Percentiles rank a stretch among this genome's conserved stretches.
phyloP scores from a whole-genome alignment of 2,113 vertebrate species.

The Trematomus loennbergii region DNA sequence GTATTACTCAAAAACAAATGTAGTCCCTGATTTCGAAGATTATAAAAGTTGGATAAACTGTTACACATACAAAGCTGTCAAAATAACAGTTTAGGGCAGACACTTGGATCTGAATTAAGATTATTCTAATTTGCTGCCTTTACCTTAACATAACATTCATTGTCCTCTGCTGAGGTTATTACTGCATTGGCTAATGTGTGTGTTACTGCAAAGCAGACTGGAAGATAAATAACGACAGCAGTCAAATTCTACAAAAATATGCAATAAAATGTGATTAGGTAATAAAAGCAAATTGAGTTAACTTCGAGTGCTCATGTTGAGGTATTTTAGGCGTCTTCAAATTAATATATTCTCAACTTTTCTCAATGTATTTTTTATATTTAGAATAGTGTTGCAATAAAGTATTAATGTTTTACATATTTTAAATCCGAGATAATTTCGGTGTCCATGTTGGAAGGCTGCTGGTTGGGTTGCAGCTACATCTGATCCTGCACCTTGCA shows the following conservation, averaged over 20 bases:
- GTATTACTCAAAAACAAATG: background rate
- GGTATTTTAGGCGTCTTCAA: background rate
- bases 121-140: background rate
- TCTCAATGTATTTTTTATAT: constrained; percentile 1
- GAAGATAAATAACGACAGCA: constrained; percentile 12
- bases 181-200: background rate
- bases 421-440: background rate
- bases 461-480: background rate
- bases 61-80: background rate
- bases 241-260: background rate
- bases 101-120: no score
- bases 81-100: background rate
- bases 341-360: background rate
- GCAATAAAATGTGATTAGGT: background rate
- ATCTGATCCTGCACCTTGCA: background rate
- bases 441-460: background rate
- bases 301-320: background rate
- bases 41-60: background rate
- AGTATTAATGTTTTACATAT: background rate
- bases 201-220: background rate
- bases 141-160: background rate
- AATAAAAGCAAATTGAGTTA: background rate
- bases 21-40: background rate
- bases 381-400: constrained; percentile 5
- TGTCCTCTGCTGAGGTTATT: background rate